These are phyloP conservation scores for Lineus longissimus DNA, from an alignment of 1,140 invertebrate genomes.

Conservation along the genomic window DNA sequence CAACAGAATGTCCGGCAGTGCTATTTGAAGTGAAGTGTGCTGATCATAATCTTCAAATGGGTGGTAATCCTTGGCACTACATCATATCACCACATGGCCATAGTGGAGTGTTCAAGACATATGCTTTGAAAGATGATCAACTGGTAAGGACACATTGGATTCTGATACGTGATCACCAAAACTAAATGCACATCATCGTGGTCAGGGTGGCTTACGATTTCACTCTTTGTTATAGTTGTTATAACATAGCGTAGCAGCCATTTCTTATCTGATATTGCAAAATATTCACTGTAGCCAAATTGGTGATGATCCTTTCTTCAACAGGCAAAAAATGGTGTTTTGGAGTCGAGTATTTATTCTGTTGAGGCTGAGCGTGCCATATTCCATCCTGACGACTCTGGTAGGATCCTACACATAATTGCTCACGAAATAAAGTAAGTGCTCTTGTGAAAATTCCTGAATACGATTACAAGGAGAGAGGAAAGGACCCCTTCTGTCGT, in stretches of 20 bases:
- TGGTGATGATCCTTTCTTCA: too few species aligned
- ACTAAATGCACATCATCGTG: too few species aligned
- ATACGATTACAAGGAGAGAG: too few species aligned
- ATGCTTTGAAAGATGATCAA: constrained; percentile 18
- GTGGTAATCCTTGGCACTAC: constrained; percentile 34
- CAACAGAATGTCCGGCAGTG: constrained; percentile 23
- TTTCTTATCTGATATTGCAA: too few species aligned
- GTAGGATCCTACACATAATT: constrained; percentile 25
- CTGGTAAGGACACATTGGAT: constrained; percentile 18
- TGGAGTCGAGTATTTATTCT: constrained; percentile 10
- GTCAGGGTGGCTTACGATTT: too few species aligned
- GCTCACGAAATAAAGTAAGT: constrained; percentile 20
- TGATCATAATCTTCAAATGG: constrained; percentile 26
- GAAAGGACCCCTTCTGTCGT: background rate
- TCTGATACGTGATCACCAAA: background rate
- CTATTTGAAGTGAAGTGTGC: constrained; percentile 25
- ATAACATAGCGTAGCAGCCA: too few species aligned
- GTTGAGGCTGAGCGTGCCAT: constrained; percentile 24
- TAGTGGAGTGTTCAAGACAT: constrained; percentile 16
- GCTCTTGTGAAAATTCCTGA: background rate
- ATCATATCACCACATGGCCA: constrained; percentile 23
- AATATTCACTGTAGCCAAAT: too few species aligned
- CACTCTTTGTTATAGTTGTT: too few species aligned
- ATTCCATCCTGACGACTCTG: constrained; percentile 33
- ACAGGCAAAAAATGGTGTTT: constrained; percentile 22